Conservation (phyloP, 2,113 vertebrate genomes). For the Otis tarda region DNA sequence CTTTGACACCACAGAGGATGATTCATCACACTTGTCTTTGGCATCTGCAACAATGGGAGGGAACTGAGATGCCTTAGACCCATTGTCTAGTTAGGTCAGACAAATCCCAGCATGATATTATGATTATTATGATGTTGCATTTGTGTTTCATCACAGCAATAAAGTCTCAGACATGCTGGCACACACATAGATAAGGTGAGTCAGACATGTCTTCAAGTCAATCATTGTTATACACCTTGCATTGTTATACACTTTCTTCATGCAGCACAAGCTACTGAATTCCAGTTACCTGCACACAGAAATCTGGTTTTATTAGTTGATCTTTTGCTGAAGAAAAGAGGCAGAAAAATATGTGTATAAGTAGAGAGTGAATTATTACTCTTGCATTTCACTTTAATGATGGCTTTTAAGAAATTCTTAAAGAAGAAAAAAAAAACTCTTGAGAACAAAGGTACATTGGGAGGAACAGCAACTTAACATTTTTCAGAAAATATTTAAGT, state of each 20-base stretch:
- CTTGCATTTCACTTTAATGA: not conserved
- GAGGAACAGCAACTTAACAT: not conserved
- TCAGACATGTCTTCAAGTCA: not conserved
- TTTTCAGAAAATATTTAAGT: not conserved
- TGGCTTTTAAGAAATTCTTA: not conserved
- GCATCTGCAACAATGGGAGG: not conserved
- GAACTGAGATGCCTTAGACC: not conserved
- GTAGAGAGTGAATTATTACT: not conserved
- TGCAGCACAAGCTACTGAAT: not conserved
- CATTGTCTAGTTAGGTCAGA: not conserved
- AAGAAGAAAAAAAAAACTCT: not conserved
- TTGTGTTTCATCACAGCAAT: slow-evolving; percentile 2
- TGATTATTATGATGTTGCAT: not conserved
- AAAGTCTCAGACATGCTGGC: not conserved
- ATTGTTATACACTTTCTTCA: not conserved
- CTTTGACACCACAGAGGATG: not conserved
- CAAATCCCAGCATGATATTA: not conserved
- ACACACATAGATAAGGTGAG: not conserved
- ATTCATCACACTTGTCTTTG: not conserved
- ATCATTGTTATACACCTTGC: not conserved
- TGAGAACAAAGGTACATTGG: not conserved
- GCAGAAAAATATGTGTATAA: not conserved
- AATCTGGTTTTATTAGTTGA: not conserved
- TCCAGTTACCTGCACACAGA: not conserved
- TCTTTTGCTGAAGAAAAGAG: not conserved